Evolutionary conservation across 2,113 vertebrate genomes (phyloP).

Genomic region (Dasyurus viverrinus): DNA sequence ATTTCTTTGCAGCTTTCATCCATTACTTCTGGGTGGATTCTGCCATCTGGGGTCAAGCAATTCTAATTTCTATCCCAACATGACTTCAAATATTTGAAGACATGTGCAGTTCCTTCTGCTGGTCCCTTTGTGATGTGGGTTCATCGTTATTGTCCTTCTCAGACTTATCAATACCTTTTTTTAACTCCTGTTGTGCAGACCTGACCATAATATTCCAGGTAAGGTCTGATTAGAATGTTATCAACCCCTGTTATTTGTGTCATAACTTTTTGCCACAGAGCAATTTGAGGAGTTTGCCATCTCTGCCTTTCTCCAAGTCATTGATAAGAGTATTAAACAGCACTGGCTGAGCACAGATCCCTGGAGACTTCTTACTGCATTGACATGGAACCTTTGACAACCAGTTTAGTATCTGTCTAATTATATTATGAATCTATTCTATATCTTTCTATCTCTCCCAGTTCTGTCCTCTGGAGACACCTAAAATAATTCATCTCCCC

Average conservation of each 20-base stretch:
- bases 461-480: background rate
- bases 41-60: background rate
- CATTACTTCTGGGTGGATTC: background rate
- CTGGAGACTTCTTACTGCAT: background rate
- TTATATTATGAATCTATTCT: background rate
- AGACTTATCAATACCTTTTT: no score
- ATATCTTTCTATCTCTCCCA: background rate
- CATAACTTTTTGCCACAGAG: background rate
- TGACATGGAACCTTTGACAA: background rate
- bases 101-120: background rate
- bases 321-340: background rate
- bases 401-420: background rate
- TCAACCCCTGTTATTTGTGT: background rate
- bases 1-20: background rate
- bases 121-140: background rate
- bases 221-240: background rate
- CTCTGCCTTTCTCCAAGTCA: background rate
- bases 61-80: background rate
- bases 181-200: background rate
- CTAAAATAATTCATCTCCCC: background rate
- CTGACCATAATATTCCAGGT: background rate
- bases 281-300: background rate
- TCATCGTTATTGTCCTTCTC: no score
- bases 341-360: background rate
- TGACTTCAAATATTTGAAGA: background rate